Percentiles rank a stretch among this genome's conserved stretches.
These are phyloP conservation scores for Rhizomys pruinosus DNA, from an alignment of 2,113 vertebrate species.

Conservation along the genomic window DNA sequence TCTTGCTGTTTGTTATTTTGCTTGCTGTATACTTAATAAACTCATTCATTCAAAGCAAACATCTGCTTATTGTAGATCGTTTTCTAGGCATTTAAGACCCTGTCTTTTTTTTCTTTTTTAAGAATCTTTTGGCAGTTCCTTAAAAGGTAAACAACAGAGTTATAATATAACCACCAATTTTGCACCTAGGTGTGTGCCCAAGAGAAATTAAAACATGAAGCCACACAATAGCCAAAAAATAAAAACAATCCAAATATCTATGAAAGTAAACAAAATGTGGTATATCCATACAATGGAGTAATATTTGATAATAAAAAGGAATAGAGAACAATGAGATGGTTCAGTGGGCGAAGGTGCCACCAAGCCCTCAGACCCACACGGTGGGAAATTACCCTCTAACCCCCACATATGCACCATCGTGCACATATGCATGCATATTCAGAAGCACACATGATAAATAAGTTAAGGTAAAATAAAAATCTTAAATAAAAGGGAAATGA, in stretches of 20 bases:
- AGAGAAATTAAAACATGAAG: conserved; percentile 13
- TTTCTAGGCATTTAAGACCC: background rate
- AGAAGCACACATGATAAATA: background rate
- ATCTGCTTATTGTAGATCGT: background rate
- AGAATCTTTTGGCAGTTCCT: background rate
- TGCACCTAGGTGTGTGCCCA: background rate
- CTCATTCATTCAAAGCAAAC: background rate
- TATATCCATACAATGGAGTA: background rate
- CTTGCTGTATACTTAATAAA: background rate
- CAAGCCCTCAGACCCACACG: background rate
- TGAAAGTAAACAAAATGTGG: background rate
- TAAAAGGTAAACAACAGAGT: background rate
- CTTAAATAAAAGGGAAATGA: background rate
- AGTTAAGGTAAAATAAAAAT: background rate
- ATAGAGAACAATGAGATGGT: background rate
- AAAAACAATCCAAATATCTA: background rate
- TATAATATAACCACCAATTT: background rate
- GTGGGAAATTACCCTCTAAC: background rate
- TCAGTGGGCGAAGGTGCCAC: background rate
- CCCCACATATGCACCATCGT: background rate
- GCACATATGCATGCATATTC: background rate
- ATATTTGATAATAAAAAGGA: background rate
- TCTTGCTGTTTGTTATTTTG: background rate
- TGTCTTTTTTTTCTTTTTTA: too few species aligned
- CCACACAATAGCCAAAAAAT: background rate